Evolutionary conservation across 2,888 invertebrate species (phyloP).

Genomic region (Sinohyriopsis cumingii): DNA sequence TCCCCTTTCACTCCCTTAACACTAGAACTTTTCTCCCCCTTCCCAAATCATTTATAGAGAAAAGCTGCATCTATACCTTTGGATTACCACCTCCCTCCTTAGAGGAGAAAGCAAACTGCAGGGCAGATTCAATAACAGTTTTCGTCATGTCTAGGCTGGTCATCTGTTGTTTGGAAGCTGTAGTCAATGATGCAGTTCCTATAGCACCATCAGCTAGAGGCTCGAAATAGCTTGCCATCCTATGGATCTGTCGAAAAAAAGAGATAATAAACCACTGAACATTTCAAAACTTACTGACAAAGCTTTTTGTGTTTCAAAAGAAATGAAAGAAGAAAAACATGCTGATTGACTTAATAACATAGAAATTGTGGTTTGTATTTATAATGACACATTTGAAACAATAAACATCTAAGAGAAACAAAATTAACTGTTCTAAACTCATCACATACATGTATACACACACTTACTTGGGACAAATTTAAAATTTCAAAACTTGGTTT

Average conservation of each 20-base stretch:
- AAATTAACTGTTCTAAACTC: too few relatives aligned
- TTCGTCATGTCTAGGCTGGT: conserved; percentile 91
- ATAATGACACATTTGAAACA: too few relatives aligned
- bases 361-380: too few relatives aligned
- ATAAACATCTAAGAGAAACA: too few relatives aligned
- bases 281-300: not conserved
- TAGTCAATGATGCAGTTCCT: conserved; percentile 84
- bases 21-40: too few relatives aligned
- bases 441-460: too few relatives aligned
- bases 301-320: not conserved
- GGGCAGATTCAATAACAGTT: conserved; percentile 93
- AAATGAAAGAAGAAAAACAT: too few relatives aligned
- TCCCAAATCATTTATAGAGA: too few relatives aligned
- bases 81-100: conserved; percentile 96
- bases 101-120: conserved; percentile 87
- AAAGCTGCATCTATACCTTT: conserved; percentile 74
- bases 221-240: conserved; percentile 78
- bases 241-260: conserved; percentile 56
- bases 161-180: conserved; percentile 90
- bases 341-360: too few relatives aligned
- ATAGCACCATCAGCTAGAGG: conserved; percentile 88
- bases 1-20: too few relatives aligned
- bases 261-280: not conserved
- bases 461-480: too few relatives aligned
- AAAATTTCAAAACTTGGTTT: too few relatives aligned